phyloP scores from a whole-genome alignment of 1,140 invertebrate species.

The Sogatella furcifera region DNA sequence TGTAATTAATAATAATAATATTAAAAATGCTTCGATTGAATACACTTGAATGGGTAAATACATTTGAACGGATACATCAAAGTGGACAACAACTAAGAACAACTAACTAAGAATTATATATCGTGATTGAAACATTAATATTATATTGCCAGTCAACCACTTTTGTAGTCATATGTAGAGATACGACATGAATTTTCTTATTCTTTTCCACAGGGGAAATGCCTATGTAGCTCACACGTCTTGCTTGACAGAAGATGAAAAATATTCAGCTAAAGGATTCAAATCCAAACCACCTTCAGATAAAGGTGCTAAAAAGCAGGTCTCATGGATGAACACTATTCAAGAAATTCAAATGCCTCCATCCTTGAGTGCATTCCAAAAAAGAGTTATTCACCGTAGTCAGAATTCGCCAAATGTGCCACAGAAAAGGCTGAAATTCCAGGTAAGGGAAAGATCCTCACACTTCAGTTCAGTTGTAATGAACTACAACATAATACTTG shows the following conservation, averaged over 20 bases:
- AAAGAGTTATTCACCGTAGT: constrained; percentile 55
- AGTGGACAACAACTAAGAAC: too few species aligned
- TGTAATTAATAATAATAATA: too few species aligned
- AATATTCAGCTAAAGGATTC: constrained; percentile 77
- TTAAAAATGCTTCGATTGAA: too few species aligned
- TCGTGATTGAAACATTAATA: too few species aligned
- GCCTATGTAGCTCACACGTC: constrained; percentile 77
- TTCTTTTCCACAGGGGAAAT: constrained; percentile 41
- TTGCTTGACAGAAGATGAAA: constrained; percentile 82
- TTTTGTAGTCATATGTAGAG: too few species aligned
- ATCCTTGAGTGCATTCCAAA: constrained; percentile 41
- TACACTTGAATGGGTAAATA: too few species aligned
- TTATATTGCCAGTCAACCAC: too few species aligned
- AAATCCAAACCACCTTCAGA: constrained; percentile 52
- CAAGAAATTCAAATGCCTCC: constrained; percentile 52
- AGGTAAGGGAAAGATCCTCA: too few species aligned
- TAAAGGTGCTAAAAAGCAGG: constrained; percentile 84
- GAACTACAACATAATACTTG: too few species aligned
- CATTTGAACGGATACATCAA: too few species aligned
- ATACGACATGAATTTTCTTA: constrained; percentile 29
- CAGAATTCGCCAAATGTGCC: constrained; percentile 71
- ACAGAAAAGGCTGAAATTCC: neutral
- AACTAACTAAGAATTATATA: too few species aligned
- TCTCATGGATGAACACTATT: constrained; percentile 77
- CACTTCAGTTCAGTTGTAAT: too few species aligned